Percentiles rank a stretch among this genome's conserved stretches.
Evolutionary conservation across 2,113 vertebrate species (phyloP).

Genomic region (Illadopsis cleaveri): DNA sequence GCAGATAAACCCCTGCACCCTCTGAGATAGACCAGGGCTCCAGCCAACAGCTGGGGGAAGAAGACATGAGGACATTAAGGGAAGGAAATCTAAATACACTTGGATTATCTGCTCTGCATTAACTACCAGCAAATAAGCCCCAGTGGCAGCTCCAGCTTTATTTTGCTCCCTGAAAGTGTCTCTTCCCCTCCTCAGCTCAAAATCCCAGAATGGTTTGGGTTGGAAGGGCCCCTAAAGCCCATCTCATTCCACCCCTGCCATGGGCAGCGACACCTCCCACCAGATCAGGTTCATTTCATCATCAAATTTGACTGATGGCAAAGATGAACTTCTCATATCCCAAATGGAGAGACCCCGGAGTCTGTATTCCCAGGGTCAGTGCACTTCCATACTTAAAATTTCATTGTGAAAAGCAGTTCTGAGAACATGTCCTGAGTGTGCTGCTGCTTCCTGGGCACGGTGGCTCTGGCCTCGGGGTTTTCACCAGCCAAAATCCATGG

Average conservation of each 20-base stretch:
- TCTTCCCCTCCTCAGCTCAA: neutral
- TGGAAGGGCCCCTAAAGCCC: neutral
- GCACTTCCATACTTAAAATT: conserved; percentile 63
- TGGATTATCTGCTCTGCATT: neutral
- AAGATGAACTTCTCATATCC: conserved; percentile 13
- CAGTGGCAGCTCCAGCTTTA: neutral
- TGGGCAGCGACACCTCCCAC: neutral
- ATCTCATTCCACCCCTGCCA: neutral
- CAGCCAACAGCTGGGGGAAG: neutral
- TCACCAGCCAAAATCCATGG: neutral
- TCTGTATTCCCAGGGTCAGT: conserved; percentile 33
- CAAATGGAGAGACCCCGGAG: conserved; percentile 41
- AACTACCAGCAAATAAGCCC: neutral
- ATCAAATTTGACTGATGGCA: conserved; percentile 15
- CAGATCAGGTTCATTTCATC: fast-evolving
- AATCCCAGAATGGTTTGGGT: neutral
- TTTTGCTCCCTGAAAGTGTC: neutral
- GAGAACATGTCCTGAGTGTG: conserved; percentile 41
- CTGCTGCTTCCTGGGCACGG: neutral
- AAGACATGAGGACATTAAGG: neutral
- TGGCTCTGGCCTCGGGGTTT: neutral
- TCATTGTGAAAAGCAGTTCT: neutral
- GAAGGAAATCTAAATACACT: neutral
- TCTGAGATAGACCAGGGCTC: neutral
- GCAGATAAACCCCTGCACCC: neutral